Evolutionary conservation across 2,797 vertebrate genomes (phyloP).

Genomic region (Halcyon chelicuti): DNA sequence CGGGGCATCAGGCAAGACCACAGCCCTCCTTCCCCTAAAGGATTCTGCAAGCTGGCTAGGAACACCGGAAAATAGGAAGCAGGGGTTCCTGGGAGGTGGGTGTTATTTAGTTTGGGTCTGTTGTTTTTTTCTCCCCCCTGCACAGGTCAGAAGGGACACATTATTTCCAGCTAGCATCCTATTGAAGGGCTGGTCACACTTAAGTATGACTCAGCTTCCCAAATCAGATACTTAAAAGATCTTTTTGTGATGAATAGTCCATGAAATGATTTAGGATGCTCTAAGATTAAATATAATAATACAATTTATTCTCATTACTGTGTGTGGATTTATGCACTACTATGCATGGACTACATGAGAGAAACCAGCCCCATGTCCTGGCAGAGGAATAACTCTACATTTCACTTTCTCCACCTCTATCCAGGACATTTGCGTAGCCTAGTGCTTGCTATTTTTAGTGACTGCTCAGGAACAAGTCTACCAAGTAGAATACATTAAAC

Average conservation of each 20-base stretch:
- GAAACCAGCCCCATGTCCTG: not conserved
- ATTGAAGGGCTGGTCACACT: not conserved
- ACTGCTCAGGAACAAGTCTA: not conserved
- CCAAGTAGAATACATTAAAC: slow-evolving; percentile 8
- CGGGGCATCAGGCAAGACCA: not conserved
- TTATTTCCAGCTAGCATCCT: not conserved
- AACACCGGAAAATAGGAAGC: not conserved
- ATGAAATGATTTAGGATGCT: not conserved
- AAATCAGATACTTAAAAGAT: not conserved
- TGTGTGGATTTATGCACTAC: not conserved
- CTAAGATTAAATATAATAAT: not conserved
- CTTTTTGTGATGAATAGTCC: not conserved
- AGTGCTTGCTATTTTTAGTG: not conserved
- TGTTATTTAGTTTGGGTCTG: not conserved
- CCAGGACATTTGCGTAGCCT: not conserved
- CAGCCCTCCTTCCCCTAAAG: not conserved
- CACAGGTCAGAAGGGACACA: not conserved
- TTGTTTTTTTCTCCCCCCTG: not conserved
- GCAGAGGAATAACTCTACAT: not conserved
- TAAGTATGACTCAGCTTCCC: not conserved
- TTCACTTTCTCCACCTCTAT: not conserved
- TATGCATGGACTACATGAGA: not conserved
- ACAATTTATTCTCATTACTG: not conserved
- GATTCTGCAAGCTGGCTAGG: not conserved
- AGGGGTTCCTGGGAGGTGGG: not conserved